Conservation (phyloP, 2,113 vertebrate species). For the Pseudonaja textilis region DNA sequence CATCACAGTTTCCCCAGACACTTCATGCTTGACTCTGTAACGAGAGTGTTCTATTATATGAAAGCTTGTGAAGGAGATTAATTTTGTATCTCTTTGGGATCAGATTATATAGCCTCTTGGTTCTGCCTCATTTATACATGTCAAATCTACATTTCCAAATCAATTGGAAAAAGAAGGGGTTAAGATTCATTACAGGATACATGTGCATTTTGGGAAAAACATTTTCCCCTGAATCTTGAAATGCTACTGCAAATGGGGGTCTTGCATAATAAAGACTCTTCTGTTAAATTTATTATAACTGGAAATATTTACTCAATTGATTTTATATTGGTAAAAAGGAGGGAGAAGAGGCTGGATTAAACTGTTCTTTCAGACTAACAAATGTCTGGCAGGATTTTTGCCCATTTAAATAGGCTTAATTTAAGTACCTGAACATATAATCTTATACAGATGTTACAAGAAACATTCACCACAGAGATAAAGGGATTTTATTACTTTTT, state of each 20-base stretch:
- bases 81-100: neutral
- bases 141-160: neutral
- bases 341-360: neutral
- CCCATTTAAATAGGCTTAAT: neutral
- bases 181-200: neutral
- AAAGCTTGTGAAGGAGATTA: neutral
- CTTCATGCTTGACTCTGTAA: constrained; percentile 82
- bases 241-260: neutral
- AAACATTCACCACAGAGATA: neutral
- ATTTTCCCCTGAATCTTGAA: neutral
- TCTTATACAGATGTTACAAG: neutral
- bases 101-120: neutral
- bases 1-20: constrained; percentile 91
- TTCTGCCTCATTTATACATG: neutral
- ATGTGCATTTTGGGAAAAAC: neutral
- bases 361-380: neutral
- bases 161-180: neutral
- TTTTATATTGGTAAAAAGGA: neutral
- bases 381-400: neutral
- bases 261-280: neutral
- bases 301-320: neutral
- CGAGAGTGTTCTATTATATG: neutral
- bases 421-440: neutral
- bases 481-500: neutral
- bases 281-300: neutral